These are phyloP conservation scores for Leptinotarsa undecemlineata DNA, from an alignment of 1,140 invertebrate genomes.

Conservation along the genomic window DNA sequence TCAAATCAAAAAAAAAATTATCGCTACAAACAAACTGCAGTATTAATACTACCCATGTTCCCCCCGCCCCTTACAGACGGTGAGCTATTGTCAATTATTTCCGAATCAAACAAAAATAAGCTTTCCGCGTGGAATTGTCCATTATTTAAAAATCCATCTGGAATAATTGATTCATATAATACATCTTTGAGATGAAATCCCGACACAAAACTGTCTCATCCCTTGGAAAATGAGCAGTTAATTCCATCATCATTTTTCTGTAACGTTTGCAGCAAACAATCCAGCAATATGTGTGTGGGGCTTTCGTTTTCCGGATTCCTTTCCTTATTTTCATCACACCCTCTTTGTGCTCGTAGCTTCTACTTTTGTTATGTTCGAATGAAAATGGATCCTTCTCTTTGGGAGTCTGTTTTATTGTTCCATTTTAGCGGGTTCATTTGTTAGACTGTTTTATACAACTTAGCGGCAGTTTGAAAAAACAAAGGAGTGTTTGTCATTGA, in stretches of 20 bases:
- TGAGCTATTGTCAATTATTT: too few species aligned
- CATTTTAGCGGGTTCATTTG: neutral
- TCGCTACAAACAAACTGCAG: too few species aligned
- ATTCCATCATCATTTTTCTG: slow-evolving; percentile 46
- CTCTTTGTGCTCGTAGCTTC: neutral
- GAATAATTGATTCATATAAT: neutral
- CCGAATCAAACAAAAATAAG: too few species aligned
- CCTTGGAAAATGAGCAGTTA: slow-evolving; percentile 19
- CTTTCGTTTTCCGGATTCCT: slow-evolving; percentile 34
- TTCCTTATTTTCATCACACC: slow-evolving; percentile 19
- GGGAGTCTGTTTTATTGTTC: neutral
- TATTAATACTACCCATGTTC: too few species aligned
- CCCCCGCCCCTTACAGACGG: too few species aligned
- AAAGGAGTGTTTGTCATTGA: too few species aligned
- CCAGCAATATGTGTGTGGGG: slow-evolving; percentile 52
- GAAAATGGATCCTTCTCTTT: neutral
- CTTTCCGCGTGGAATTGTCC: too few species aligned
- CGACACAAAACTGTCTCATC: neutral
- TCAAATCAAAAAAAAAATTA: too few species aligned
- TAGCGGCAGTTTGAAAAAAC: too few species aligned
- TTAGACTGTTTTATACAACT: too few species aligned
- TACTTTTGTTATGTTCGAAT: neutral
- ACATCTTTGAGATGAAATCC: neutral
- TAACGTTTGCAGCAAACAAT: slow-evolving; percentile 50
- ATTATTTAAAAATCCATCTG: neutral